A percentile compares a stretch with the other conserved stretches of the same genome.
Evolutionary conservation across 2,888 invertebrate genomes (phyloP).

Genomic region (Pogonocherus hispidulus): DNA sequence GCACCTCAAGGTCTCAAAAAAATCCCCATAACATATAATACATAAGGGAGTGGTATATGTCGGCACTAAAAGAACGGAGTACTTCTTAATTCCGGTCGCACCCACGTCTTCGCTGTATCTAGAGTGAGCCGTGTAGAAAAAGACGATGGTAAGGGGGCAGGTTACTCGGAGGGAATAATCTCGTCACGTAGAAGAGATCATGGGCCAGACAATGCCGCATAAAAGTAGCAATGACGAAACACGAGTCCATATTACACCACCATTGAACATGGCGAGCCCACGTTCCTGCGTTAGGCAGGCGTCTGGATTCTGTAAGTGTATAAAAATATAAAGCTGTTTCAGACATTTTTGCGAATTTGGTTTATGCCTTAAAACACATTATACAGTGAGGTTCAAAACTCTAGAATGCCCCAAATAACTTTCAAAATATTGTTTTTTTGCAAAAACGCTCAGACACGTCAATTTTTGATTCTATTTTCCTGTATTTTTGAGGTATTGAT

Average conservation of each 20-base stretch:
- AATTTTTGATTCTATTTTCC: too few species aligned
- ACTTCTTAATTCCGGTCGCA: conserved; percentile 51
- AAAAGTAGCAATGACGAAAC: conserved; percentile 55
- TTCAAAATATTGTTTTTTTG: too few species aligned
- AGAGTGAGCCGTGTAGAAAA: conserved; percentile 47
- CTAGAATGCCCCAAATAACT: too few species aligned
- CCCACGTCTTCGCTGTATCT: conserved; percentile 44
- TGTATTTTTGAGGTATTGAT: too few species aligned
- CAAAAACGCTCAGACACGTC: too few species aligned
- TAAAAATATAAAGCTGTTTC: too few species aligned
- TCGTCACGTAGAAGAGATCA: conserved; percentile 59
- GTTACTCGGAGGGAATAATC: conserved; percentile 51
- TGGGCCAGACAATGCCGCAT: conserved; percentile 57
- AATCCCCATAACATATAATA: conserved; percentile 39
- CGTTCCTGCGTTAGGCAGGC: neutral
- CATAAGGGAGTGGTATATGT: conserved; percentile 46
- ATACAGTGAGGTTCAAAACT: too few species aligned
- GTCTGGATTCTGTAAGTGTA: conserved; percentile 6
- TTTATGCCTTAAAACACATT: too few species aligned
- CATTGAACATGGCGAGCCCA: conserved; percentile 13
- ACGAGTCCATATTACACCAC: conserved; percentile 43
- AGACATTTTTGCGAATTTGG: too few species aligned
- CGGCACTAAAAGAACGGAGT: conserved; percentile 43
- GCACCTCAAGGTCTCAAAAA: conserved; percentile 42
- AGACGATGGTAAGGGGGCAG: conserved; percentile 46